Percentiles rank a stretch among this genome's conserved stretches.
These are phyloP conservation scores for Chamaetylas fuelleborni DNA, from an alignment of 2,113 vertebrate genomes.

Conservation along the genomic window DNA sequence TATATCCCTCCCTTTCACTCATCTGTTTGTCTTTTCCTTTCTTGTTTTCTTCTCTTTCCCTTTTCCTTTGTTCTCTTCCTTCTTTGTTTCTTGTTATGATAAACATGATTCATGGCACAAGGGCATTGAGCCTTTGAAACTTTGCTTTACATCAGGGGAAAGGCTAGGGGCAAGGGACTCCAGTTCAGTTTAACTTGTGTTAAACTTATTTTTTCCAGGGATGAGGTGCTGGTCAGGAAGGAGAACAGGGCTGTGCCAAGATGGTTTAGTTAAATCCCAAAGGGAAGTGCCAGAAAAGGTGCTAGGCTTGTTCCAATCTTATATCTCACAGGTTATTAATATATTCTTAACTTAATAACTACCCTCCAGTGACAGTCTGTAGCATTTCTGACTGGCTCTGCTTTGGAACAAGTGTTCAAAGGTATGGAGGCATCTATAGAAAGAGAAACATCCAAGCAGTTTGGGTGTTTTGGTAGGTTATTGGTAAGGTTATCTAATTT, in stretches of 20 bases:
- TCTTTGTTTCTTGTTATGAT: slow-evolving; percentile 63
- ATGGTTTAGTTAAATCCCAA: neutral
- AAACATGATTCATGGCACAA: slow-evolving; percentile 50
- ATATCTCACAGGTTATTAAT: neutral
- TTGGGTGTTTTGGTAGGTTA: neutral
- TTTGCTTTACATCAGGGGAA: neutral
- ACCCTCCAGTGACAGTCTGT: neutral
- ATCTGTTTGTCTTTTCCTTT: slow-evolving; percentile 33
- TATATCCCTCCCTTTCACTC: slow-evolving; percentile 10
- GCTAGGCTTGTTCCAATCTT: neutral
- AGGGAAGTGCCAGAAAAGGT: neutral
- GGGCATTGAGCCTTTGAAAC: slow-evolving; percentile 3
- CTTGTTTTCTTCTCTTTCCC: slow-evolving; percentile 1
- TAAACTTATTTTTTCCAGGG: neutral
- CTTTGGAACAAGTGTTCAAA: neutral
- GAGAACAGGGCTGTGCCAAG: neutral
- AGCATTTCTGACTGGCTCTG: neutral
- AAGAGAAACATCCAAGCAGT: neutral
- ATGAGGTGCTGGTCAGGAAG: neutral
- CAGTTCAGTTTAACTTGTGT: neutral
- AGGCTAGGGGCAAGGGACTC: neutral
- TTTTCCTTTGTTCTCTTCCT: slow-evolving; percentile 35
- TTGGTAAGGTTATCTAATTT: neutral
- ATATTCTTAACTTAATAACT: neutral
- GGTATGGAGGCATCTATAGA: neutral